These are phyloP conservation scores for Pipa parva DNA, from an alignment of 2,113 vertebrate species.

Conservation along the genomic window DNA sequence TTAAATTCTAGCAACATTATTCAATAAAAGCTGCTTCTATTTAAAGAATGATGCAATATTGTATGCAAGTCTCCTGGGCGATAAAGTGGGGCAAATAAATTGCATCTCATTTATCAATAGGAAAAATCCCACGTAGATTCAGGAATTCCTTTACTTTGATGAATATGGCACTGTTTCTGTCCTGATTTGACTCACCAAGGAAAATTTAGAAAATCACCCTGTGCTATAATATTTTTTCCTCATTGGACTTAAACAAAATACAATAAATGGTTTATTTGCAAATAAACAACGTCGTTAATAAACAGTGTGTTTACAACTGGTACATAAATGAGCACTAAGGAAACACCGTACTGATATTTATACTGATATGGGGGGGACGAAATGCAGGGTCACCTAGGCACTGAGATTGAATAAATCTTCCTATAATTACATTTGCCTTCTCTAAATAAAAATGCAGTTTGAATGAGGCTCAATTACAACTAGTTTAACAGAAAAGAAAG, in stretches of 20 bases:
- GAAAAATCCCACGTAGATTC: background rate
- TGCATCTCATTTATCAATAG: background rate
- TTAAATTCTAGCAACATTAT: background rate
- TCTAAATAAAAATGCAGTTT: too few species aligned
- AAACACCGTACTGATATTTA: too few species aligned
- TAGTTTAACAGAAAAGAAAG: too few species aligned
- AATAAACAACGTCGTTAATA: background rate
- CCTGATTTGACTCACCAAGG: background rate
- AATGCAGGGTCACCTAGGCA: too few species aligned
- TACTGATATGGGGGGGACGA: too few species aligned
- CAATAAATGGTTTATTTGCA: background rate
- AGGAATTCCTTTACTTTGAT: background rate
- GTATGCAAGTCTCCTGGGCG: background rate
- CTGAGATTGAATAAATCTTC: too few species aligned
- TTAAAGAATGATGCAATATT: background rate
- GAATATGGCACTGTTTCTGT: conserved; percentile 1
- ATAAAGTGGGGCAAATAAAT: background rate
- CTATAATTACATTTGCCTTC: too few species aligned
- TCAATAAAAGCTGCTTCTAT: background rate
- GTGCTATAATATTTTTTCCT: background rate
- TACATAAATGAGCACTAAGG: background rate
- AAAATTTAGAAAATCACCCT: background rate
- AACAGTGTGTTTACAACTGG: background rate
- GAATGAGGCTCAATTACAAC: too few species aligned
- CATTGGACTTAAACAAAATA: background rate